Evolutionary conservation across 2,113 vertebrate species (phyloP).

Genomic region (Leucopsar rothschildi): DNA sequence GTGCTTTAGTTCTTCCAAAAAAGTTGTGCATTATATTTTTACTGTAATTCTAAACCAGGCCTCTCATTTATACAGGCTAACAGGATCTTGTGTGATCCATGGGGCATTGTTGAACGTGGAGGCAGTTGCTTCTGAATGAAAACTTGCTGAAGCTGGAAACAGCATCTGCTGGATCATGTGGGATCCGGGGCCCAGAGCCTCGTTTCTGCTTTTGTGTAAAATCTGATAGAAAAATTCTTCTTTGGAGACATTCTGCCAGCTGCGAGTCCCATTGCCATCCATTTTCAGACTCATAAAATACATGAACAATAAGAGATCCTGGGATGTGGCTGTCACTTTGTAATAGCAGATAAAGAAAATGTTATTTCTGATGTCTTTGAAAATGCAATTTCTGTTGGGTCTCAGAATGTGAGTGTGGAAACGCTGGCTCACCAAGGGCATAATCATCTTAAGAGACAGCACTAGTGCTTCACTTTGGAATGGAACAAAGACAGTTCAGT

Average conservation of each 20-base stretch:
- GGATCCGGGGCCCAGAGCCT: constrained; percentile 18
- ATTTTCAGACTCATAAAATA: background rate
- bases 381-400: background rate
- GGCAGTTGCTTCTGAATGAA: constrained; percentile 54
- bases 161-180: constrained; percentile 52
- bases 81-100: constrained; percentile 44
- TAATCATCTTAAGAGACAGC: background rate
- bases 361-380: background rate
- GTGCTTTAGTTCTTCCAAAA: background rate
- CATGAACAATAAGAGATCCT: background rate
- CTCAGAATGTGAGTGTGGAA: background rate
- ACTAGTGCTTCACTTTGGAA: background rate
- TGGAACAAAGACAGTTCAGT: background rate
- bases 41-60: constrained; percentile 40
- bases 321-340: background rate
- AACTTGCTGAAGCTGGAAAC: constrained; percentile 51
- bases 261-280: background rate
- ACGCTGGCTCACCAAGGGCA: background rate
- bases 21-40: background rate
- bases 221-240: constrained; percentile 19
- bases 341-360: constrained; percentile 1
- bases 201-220: constrained; percentile 7
- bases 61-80: constrained; percentile 52
- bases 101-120: constrained; percentile 35
- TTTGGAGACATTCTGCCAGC: constrained; percentile 16